phyloP scores from a whole-genome alignment of 2,113 vertebrate species.

The Phyllopteryx taeniolatus region DNA sequence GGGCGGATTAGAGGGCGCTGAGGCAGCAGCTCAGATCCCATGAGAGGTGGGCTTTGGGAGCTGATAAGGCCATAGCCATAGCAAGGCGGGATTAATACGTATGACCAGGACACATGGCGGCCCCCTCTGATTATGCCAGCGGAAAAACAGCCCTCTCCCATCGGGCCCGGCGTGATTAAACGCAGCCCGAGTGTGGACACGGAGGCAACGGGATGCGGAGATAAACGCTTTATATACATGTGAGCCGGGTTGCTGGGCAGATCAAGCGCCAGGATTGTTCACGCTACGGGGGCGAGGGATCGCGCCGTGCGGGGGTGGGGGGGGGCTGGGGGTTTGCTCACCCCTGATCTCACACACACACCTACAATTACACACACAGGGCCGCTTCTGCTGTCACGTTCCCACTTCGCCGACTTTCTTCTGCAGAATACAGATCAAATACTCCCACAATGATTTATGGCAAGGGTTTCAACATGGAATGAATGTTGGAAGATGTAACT shows the following conservation, averaged over 20 bases:
- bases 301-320: conserved; percentile 53
- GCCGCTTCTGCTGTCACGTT: conserved; percentile 60
- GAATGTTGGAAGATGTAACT: not conserved
- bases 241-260: conserved; percentile 67
- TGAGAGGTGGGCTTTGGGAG: conserved; percentile 76
- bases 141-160: conserved; percentile 71
- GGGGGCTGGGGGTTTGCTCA: conserved; percentile 48
- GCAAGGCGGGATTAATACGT: conserved; percentile 78
- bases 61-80: conserved; percentile 77
- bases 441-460: conserved; percentile 51
- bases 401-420: conserved; percentile 39
- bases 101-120: conserved; percentile 74
- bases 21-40: conserved; percentile 74
- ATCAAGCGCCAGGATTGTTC: conserved; percentile 73
- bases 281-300: conserved; percentile 69
- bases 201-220: conserved; percentile 67
- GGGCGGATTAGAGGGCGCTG: conserved; percentile 73
- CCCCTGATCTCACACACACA: conserved; percentile 59
- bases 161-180: conserved; percentile 74
- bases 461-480: conserved; percentile 15
- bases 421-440: conserved; percentile 54
- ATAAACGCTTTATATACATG: conserved; percentile 78
- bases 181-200: conserved; percentile 63
- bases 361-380: conserved; percentile 22
- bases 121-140: conserved; percentile 73